phyloP scores from a whole-genome alignment of 2,888 invertebrate species.

The Omphaloscelis lunosa region DNA sequence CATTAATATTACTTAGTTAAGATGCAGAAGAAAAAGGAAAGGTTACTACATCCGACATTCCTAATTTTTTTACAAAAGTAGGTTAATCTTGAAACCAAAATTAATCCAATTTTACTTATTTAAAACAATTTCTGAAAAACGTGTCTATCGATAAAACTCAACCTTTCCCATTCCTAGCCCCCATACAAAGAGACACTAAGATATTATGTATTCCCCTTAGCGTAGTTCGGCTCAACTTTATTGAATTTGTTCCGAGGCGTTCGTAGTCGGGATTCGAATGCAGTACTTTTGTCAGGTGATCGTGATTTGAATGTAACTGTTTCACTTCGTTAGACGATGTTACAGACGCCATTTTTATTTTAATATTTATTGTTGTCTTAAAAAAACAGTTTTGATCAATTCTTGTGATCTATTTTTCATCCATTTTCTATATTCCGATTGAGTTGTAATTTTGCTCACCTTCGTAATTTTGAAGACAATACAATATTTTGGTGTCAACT shows the following conservation, averaged over 20 bases:
- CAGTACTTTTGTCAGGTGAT: constrained; percentile 87
- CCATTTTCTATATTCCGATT: neutral
- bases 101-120: neutral
- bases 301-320: constrained; percentile 83
- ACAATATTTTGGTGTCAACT: neutral
- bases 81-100: neutral
- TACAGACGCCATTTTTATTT: constrained; percentile 27
- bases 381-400: neutral
- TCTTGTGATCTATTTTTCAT: neutral
- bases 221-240: constrained; percentile 88
- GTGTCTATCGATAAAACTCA: constrained; percentile 44
- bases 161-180: constrained; percentile 73
- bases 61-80: neutral
- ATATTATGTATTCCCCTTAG: constrained; percentile 90
- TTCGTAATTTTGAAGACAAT: neutral
- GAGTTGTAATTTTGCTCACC: neutral
- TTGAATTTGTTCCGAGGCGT: constrained; percentile 89
- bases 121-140: neutral
- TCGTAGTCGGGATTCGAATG: constrained; percentile 76
- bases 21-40: neutral
- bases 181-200: constrained; percentile 89
- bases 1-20: neutral
- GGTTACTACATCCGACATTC: neutral
- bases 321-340: constrained; percentile 63
- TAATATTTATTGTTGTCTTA: no score